Percentiles rank a stretch among this genome's conserved stretches.
Evolutionary conservation across 2,797 vertebrate genomes (phyloP).

Genomic region (Hemibagrus guttatus): DNA sequence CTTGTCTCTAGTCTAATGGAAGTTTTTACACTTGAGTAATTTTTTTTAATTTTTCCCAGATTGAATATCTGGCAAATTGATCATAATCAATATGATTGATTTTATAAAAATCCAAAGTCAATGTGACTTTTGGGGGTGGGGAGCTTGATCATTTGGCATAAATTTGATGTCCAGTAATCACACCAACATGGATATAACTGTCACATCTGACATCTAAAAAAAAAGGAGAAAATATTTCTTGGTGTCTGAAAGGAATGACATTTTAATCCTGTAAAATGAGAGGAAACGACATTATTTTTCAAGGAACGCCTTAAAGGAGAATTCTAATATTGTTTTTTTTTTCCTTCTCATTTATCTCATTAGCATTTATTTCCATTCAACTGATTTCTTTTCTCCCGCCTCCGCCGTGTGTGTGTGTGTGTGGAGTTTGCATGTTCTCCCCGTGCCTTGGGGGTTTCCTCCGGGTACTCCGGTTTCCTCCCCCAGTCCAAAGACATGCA

Average conservation of each 20-base stretch:
- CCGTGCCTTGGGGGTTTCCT: too few species aligned
- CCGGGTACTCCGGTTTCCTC: too few species aligned
- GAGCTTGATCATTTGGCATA: neutral
- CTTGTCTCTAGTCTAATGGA: too few species aligned
- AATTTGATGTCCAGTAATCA: neutral
- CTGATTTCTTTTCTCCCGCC: neutral
- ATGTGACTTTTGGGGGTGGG: neutral
- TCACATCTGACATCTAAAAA: constrained; percentile 1
- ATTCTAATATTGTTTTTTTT: neutral
- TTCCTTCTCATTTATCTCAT: neutral
- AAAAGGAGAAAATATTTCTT: neutral
- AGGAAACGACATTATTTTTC: too few species aligned
- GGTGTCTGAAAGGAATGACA: neutral
- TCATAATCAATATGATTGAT: neutral
- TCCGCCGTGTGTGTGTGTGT: too few species aligned
- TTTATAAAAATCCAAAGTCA: neutral
- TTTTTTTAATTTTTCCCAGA: neutral
- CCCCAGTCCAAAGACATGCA: too few species aligned
- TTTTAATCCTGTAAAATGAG: neutral
- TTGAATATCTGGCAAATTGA: neutral
- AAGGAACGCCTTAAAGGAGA: too few species aligned
- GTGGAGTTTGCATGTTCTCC: too few species aligned
- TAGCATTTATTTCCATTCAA: neutral
- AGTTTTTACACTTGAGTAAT: neutral
- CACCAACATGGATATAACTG: neutral